Percentiles rank a stretch among this genome's conserved stretches.
phyloP scores from a whole-genome alignment of 2,113 vertebrate genomes.

The Prochilodus magdalenae region DNA sequence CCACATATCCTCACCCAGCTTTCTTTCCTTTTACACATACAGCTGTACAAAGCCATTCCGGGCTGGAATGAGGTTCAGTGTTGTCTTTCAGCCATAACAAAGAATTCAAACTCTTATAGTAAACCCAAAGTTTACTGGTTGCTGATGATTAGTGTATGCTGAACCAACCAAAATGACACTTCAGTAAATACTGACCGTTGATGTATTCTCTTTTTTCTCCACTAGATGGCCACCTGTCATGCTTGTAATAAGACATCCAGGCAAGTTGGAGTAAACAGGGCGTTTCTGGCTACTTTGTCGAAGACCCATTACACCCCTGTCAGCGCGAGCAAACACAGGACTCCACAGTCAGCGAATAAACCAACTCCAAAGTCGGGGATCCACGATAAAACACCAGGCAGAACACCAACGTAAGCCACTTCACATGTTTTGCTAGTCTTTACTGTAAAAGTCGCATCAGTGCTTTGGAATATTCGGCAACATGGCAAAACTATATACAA shows the following conservation, averaged over 20 bases:
- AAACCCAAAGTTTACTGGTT: no score
- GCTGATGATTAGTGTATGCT: no score
- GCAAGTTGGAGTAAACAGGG: conserved; percentile 76
- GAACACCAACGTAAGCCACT: conserved; percentile 57
- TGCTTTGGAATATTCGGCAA: no score
- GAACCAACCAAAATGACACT: not conserved
- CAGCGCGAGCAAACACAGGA: conserved; percentile 55
- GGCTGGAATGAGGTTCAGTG: not conserved
- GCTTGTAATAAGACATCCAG: conserved; percentile 79
- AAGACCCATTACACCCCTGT: conserved; percentile 58
- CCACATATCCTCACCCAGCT: not conserved
- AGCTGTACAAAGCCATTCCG: not conserved
- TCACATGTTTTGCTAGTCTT: not conserved
- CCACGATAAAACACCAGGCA: conserved; percentile 42
- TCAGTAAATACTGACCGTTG: no score
- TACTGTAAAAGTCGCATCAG: no score
- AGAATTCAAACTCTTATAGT: not conserved
- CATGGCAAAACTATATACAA: no score
- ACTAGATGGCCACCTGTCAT: conserved; percentile 82
- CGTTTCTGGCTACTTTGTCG: conserved; percentile 64
- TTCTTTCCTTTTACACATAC: not conserved
- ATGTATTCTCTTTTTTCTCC: not conserved
- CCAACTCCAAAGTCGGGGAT: conserved; percentile 21
- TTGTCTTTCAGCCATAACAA: no score
- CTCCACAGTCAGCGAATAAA: conserved; percentile 55